Percentiles rank a stretch among this genome's conserved stretches.
Conservation (phyloP, 2,113 vertebrate genomes). For the Morone chrysops region DNA sequence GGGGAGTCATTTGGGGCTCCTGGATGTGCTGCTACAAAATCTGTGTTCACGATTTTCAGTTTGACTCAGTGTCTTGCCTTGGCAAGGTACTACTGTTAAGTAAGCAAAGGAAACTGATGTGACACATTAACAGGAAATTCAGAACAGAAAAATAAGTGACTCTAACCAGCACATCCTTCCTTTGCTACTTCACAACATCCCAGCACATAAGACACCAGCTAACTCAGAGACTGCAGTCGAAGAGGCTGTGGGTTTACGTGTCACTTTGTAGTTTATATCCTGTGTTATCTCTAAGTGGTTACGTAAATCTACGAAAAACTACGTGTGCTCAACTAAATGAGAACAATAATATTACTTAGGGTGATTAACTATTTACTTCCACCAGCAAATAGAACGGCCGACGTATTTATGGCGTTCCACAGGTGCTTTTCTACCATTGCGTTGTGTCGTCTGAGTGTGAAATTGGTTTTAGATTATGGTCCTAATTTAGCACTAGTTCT, state of each 20-base stretch:
- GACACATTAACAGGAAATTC: conserved; percentile 53
- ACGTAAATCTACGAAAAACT: neutral
- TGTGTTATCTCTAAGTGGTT: neutral
- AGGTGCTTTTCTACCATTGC: neutral
- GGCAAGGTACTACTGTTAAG: neutral
- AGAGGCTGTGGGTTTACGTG: neutral
- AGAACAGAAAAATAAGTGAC: neutral
- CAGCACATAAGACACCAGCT: neutral
- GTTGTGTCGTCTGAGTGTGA: neutral
- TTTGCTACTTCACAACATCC: conserved; percentile 25
- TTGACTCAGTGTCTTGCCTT: neutral
- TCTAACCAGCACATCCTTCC: conserved; percentile 55
- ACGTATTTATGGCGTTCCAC: no score
- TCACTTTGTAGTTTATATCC: neutral
- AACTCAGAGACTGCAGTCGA: neutral
- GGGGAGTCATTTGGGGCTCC: neutral
- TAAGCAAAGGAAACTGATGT: conserved; percentile 46
- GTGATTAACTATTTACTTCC: neutral
- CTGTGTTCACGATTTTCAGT: neutral
- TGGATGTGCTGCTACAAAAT: conserved; percentile 5
- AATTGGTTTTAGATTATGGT: neutral
- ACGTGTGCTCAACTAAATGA: neutral
- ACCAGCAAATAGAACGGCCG: neutral
- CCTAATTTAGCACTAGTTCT: neutral
- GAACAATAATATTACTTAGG: neutral